Evolutionary conservation across 2,797 vertebrate species (phyloP).

Genomic region (Cephalopachus bancanus): DNA sequence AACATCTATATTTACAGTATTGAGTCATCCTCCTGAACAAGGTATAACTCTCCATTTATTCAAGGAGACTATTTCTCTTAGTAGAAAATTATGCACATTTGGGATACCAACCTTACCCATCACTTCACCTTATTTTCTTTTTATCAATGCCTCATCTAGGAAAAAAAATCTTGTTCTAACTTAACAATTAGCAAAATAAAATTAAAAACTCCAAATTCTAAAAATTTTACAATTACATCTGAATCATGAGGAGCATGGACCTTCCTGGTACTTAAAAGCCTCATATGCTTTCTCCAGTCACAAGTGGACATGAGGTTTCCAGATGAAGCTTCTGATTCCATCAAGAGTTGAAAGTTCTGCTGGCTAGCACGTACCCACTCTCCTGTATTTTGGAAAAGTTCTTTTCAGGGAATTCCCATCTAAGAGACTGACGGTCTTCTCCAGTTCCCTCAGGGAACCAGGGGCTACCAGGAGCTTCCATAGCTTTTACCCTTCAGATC

Average conservation of each 20-base stretch:
- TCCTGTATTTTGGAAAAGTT: background rate
- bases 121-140: background rate
- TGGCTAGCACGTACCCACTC: background rate
- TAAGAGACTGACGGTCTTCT: background rate
- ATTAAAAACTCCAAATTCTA: background rate
- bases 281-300: background rate
- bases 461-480: background rate
- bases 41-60: background rate
- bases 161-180: background rate
- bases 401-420: background rate
- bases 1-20: conserved; percentile 5
- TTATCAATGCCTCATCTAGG: background rate
- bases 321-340: background rate
- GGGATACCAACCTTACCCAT: background rate
- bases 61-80: conserved; percentile 19
- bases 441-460: background rate
- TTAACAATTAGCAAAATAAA: conserved; percentile 42
- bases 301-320: background rate
- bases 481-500: background rate
- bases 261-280: background rate
- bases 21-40: background rate
- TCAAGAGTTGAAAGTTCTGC: background rate
- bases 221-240: background rate
- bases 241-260: background rate
- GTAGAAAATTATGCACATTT: conserved; percentile 5